Conservation (phyloP, 2,888 invertebrate species). For the Agrochola macilenta region DNA sequence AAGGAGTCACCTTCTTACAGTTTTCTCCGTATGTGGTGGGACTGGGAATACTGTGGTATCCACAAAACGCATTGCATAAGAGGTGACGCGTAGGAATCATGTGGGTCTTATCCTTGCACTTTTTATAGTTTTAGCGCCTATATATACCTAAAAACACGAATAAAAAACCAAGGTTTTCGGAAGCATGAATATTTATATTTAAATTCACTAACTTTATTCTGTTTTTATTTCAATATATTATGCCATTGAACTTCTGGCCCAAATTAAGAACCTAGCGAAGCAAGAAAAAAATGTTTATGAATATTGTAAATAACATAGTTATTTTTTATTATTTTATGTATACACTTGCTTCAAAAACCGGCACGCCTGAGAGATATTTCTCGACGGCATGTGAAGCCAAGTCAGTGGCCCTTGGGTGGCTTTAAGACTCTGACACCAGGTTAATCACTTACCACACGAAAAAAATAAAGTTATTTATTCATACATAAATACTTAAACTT, state of each 20-base stretch:
- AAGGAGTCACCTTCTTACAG: neutral
- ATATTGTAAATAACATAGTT: neutral
- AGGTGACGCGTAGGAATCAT: neutral
- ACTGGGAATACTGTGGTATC: neutral
- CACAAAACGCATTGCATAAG: neutral
- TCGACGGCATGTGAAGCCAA: too few relatives aligned
- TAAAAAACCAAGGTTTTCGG: neutral
- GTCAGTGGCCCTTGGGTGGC: too few relatives aligned
- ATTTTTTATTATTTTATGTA: neutral
- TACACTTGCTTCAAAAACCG: too few relatives aligned
- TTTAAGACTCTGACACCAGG: too few relatives aligned
- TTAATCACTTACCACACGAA: too few relatives aligned
- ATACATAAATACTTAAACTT: neutral
- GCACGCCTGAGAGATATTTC: too few relatives aligned
- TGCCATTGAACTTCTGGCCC: neutral
- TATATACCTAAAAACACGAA: neutral
- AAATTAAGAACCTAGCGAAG: neutral
- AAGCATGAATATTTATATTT: conserved; percentile 2
- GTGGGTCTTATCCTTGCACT: neutral
- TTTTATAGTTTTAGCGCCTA: neutral
- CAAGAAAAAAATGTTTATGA: neutral
- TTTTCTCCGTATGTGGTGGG: neutral
- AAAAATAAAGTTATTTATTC: neutral
- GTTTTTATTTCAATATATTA: neutral
- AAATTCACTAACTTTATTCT: neutral